phyloP scores from a whole-genome alignment of 2,113 vertebrate genomes.

The Saguinus midas region DNA sequence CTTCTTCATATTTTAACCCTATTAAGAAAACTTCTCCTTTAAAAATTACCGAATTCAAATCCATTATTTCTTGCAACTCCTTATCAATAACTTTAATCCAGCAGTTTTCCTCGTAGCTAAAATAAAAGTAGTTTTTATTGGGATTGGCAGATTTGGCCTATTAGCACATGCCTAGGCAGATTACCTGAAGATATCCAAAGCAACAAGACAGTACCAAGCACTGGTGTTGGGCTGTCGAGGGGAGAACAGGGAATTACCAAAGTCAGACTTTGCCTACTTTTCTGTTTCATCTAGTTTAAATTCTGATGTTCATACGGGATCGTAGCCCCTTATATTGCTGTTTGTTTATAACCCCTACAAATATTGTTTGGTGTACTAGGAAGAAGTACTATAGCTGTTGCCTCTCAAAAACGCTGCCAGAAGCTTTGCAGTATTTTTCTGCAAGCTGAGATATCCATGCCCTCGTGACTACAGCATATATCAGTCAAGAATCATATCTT shows the following conservation, averaged over 20 bases:
- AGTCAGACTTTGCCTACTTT: neutral
- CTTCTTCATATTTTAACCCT: neutral
- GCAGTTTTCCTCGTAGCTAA: neutral
- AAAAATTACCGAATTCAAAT: neutral
- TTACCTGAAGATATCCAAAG: neutral
- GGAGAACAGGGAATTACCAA: neutral
- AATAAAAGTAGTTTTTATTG: neutral
- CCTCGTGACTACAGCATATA: neutral
- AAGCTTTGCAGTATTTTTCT: neutral
- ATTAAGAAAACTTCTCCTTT: neutral
- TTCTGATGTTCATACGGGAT: neutral
- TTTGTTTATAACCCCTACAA: neutral
- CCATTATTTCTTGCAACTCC: neutral
- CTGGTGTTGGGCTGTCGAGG: neutral
- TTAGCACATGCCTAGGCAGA: neutral
- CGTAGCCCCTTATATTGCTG: neutral
- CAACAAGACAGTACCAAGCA: neutral
- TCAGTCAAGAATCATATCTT: neutral
- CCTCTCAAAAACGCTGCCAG: neutral
- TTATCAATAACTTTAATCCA: neutral
- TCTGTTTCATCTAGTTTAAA: neutral
- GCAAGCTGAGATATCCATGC: neutral
- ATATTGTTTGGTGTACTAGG: neutral
- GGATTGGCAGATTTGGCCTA: neutral
- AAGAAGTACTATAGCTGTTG: neutral